A percentile compares a stretch with the other conserved stretches of the same genome.
Conservation (phyloP, 92 coral and sea anemone genomes). For the Virgularia gustaviana region DNA sequence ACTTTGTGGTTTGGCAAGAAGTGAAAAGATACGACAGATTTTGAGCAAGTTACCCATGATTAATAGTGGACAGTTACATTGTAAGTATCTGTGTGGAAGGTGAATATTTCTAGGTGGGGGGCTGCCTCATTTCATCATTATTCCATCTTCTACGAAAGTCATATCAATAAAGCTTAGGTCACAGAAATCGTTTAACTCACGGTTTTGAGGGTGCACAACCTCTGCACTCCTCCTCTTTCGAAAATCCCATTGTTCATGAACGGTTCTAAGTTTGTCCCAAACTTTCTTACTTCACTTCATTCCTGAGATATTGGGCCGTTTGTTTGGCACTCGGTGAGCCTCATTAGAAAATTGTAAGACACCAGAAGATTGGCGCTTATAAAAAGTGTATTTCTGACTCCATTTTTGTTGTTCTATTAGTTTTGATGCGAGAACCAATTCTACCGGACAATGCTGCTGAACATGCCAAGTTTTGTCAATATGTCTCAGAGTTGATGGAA, state of each 20-base stretch:
- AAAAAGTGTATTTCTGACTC: background rate
- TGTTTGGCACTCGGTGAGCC: too few species aligned
- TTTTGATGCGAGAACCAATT: slow-evolving; percentile 90
- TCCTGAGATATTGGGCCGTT: too few species aligned
- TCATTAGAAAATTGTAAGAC: background rate
- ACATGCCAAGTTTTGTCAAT: slow-evolving; percentile 78
- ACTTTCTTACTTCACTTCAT: too few species aligned
- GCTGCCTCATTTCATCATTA: too few species aligned
- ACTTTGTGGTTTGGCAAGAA: slow-evolving; percentile 79
- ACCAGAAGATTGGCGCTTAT: background rate
- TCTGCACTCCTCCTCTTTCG: too few species aligned
- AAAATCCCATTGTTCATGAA: too few species aligned
- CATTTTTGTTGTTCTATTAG: slow-evolving; percentile 27
- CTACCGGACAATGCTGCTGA: slow-evolving; percentile 86
- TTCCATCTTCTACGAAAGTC: background rate
- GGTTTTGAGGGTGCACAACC: too few species aligned
- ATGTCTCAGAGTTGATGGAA: slow-evolving; percentile 83
- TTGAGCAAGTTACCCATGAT: slow-evolving; percentile 87
- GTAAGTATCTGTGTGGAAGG: slow-evolving; percentile 62
- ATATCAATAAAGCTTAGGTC: background rate
- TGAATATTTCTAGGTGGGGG: background rate
- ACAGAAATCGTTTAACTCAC: too few species aligned
- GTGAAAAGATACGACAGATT: slow-evolving; percentile 88
- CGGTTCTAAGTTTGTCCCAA: too few species aligned
- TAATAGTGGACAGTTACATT: slow-evolving; percentile 90